Base-by-base conservation (phyloP, 1,140 invertebrate species). In the Drosophila repletoides region DNA sequence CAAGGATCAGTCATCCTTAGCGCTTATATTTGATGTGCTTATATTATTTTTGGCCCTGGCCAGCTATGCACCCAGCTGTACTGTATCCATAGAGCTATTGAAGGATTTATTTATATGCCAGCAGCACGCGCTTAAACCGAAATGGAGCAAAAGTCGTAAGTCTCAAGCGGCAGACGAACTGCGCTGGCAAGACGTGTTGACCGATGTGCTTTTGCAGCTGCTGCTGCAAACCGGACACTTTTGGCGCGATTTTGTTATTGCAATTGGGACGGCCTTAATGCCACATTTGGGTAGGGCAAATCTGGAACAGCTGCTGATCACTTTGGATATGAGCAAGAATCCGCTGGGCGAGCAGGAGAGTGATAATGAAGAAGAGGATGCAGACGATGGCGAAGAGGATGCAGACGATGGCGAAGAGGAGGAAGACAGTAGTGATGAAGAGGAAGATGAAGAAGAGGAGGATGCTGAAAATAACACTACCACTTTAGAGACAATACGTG, bases 141-240 rank as follows among this genome's bases (percentile, higher is more conserved):
- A 52, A 1, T 33, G 56, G 0, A 52, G 46, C 5, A 2, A 10
- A 40, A 1, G 5, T 7, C 36, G n/a, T 14, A 7, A 38, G 3
- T 19, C 4, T 7, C 0, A 21, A 5, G 24, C 6, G 3, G 9
- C 41, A 0, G 31, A 45, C 1, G 43, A 75, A 0, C 60, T 53
- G 2, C 17, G 21, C 0, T 86, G 79, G 80, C 60, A 86, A 51
- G 66, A 67, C 15, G 80, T 84, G n/a, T 17, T 84, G 0, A 84
- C 75, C 1, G 80, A 84, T 36, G 43, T 52, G 5, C 17, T 84
- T 19, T 21, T 86, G 2, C 65, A 75, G 40, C n/a, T 84, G n/a
- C 12, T 75, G n/a, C 21, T 86, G 21, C 70, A 74, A 31, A 86
- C 58, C 1, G 75, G 71, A 0, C 31, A 53, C 29, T 72, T 49